Evolutionary conservation across 2,113 vertebrate genomes (phyloP).

Genomic region (Ovibos moschatus): DNA sequence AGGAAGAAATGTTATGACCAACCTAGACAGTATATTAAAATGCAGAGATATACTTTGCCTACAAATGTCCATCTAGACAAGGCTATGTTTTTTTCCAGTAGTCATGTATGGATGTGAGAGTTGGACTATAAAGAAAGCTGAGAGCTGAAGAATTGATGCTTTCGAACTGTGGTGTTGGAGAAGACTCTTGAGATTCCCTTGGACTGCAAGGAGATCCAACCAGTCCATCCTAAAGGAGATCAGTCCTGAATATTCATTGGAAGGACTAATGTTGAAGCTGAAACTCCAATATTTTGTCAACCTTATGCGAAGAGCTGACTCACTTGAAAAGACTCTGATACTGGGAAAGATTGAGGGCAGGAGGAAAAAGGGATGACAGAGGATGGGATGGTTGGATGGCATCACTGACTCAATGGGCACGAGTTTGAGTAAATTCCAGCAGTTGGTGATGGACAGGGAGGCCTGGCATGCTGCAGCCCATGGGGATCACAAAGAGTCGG

Average conservation of each 20-base stretch:
- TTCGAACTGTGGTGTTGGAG: background rate
- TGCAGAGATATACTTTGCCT: background rate
- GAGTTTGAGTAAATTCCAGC: background rate
- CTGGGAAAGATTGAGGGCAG: background rate
- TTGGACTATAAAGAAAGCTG: background rate
- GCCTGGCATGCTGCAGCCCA: rapidly evolving
- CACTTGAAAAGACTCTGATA: background rate
- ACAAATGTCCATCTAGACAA: background rate
- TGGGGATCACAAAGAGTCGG: background rate
- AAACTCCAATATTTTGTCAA: background rate
- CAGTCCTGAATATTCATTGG: background rate
- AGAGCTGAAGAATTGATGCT: background rate
- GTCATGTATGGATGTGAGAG: background rate
- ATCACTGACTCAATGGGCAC: background rate
- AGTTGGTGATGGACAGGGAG: background rate
- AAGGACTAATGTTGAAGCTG: background rate
- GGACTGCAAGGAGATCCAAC: background rate
- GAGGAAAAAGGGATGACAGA: background rate
- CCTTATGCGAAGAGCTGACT: background rate
- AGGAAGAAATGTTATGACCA: background rate
- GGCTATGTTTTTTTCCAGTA: background rate
- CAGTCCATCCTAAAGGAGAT: background rate
- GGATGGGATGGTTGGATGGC: background rate
- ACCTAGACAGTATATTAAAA: background rate
- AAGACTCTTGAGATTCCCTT: background rate